phyloP scores from a whole-genome alignment of 1,140 invertebrate species.

The Drosophila malerkotliana region DNA sequence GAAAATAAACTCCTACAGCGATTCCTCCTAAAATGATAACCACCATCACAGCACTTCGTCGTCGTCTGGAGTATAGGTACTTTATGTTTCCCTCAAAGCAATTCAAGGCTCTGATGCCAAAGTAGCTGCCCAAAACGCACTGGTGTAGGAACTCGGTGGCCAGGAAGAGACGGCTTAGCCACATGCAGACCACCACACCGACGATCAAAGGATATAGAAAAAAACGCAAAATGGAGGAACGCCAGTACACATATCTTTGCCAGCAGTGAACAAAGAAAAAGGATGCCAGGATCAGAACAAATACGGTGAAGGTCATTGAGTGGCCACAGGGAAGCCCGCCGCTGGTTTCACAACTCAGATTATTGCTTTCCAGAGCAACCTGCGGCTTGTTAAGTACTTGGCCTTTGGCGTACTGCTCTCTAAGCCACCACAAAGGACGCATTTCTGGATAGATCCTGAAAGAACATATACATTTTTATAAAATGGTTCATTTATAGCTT shows the following conservation, averaged over 20 bases:
- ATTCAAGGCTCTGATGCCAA: slow-evolving; percentile 36
- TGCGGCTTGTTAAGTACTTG: background rate
- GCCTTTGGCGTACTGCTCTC: slow-evolving; percentile 44
- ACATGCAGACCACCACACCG: slow-evolving; percentile 40
- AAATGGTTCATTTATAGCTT: too few relatives aligned
- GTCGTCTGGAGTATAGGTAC: slow-evolving; percentile 22
- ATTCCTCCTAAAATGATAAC: slow-evolving; percentile 39
- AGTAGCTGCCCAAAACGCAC: slow-evolving; percentile 57
- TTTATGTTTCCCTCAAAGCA: slow-evolving; percentile 28
- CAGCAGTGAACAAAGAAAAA: slow-evolving; percentile 26
- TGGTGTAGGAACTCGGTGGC: slow-evolving; percentile 77
- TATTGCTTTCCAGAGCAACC: slow-evolving; percentile 48
- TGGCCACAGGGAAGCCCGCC: slow-evolving; percentile 70
- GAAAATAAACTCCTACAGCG: slow-evolving; percentile 56
- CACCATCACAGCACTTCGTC: background rate
- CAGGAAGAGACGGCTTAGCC: slow-evolving; percentile 71
- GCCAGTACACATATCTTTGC: slow-evolving; percentile 6
- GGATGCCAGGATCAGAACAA: slow-evolving; percentile 42
- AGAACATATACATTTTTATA: too few relatives aligned
- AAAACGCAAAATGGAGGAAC: background rate
- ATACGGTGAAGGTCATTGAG: slow-evolving; percentile 50
- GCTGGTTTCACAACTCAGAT: slow-evolving; percentile 69
- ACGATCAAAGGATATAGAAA: background rate
- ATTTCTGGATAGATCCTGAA: slow-evolving; percentile 64
- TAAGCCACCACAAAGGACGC: slow-evolving; percentile 71